Percentiles rank a stretch among this genome's conserved stretches.
These are phyloP conservation scores for Apoda limacodes DNA, from an alignment of 2,888 invertebrate genomes.

Conservation along the genomic window DNA sequence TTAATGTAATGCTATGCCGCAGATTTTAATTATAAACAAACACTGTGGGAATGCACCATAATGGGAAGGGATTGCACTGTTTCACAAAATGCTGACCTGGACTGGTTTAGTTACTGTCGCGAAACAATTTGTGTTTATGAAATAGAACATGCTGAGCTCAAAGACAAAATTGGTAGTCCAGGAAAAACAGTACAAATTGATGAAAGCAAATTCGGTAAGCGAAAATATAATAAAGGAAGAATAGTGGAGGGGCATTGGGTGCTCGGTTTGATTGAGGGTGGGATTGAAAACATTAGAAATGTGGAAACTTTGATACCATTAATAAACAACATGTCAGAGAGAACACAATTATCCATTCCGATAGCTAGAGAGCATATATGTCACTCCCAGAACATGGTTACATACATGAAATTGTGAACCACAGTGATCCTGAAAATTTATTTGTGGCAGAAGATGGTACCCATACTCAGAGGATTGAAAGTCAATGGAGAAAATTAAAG, in stretches of 20 bases:
- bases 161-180: slow-evolving; percentile 14
- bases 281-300: slow-evolving; percentile 11
- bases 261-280: slow-evolving; percentile 18
- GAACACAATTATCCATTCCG: slow-evolving; percentile 17
- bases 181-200: slow-evolving; percentile 18
- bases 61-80: too few relatives aligned
- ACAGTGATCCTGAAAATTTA: slow-evolving; percentile 11
- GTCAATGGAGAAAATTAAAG: slow-evolving; percentile 13
- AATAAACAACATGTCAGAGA: slow-evolving; percentile 19
- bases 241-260: slow-evolving; percentile 17
- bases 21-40: too few relatives aligned
- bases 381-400: slow-evolving; percentile 12
- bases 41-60: too few relatives aligned
- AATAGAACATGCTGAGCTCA: neutral
- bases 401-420: slow-evolving; percentile 17
- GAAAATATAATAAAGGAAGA: slow-evolving; percentile 16
- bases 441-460: slow-evolving; percentile 15
- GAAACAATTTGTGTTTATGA: neutral
- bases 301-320: slow-evolving; percentile 16
- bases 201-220: slow-evolving; percentile 17
- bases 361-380: slow-evolving; percentile 15
- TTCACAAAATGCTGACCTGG: too few relatives aligned
- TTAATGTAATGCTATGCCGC: too few relatives aligned
- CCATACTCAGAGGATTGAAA: slow-evolving; percentile 17
- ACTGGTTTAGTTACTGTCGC: neutral